phyloP scores from a whole-genome alignment of 2,113 vertebrate species.

The Burhinus bistriatus region DNA sequence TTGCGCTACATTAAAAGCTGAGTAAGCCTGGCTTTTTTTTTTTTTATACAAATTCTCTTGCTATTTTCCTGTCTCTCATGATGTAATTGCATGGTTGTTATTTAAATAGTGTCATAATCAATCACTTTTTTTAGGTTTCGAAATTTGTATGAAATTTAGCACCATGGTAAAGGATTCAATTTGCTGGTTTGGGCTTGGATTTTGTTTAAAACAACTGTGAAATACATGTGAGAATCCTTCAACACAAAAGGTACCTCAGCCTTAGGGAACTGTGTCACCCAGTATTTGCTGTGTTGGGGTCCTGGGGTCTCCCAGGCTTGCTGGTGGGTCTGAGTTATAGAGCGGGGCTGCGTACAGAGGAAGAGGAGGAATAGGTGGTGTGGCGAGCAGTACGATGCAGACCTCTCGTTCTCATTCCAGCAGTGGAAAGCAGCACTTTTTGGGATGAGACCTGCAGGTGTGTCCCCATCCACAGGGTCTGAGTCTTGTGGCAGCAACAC shows the following conservation, averaged over 20 bases:
- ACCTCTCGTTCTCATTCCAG: background rate
- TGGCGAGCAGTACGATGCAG: background rate
- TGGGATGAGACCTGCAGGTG: background rate
- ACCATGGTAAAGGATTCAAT: background rate
- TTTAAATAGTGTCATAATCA: background rate
- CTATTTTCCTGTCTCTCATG: background rate
- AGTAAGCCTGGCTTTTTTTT: background rate
- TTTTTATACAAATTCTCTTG: background rate
- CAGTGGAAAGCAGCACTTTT: background rate
- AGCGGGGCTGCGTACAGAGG: background rate
- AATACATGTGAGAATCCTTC: background rate
- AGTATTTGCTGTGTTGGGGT: background rate
- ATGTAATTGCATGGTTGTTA: background rate
- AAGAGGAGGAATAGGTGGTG: background rate
- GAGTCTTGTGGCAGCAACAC: background rate
- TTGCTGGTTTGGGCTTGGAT: background rate
- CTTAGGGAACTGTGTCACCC: background rate
- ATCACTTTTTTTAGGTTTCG: background rate
- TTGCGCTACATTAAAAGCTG: constrained; percentile 1
- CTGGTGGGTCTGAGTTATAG: background rate
- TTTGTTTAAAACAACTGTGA: background rate
- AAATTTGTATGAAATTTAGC: background rate
- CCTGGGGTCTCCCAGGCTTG: background rate
- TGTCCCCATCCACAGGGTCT: rapidly evolving
- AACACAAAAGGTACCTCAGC: background rate